Base-by-base conservation (phyloP, 2,797 vertebrate genomes). In the Megaceryle alcyon region DNA sequence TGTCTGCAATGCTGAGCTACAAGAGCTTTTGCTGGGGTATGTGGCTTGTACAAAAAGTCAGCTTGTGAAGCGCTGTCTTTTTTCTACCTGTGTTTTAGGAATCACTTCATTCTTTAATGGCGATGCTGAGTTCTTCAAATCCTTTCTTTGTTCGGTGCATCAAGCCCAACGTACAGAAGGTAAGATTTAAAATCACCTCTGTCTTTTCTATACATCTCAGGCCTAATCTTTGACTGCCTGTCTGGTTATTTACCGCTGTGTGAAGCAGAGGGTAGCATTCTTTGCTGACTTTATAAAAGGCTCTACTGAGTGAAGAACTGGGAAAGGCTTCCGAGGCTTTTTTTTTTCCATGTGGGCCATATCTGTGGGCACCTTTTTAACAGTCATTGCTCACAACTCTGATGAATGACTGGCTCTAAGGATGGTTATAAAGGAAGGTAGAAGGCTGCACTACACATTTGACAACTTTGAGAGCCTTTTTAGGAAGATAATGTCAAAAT, bases 101-200 rank as follows among this genome's bases (percentile, higher is more conserved):
- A 93, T 99, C 99, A 0, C 97, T 99, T 84, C 99, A 99, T 97
- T 99, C 99, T 39, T 98, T 99, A 96, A 99, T 99, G 99, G 98
- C 99, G 1, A 99, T 97, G 0, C 98, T 99, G 77, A 99, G 99
- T 97, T 98, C 98, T 22, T 99, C 99, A 44, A 99, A 99, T 91
- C 99, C 99, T 0, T 99, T 98, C 96, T 99, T 99, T 72, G 98
- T 99, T 39, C 98, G 99, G 33, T 99, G 99, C 97, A 99, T 99
- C 98, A 99, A 99, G 97, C 99, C 99, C 63, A 99, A 99, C 11
- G 97, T 97, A 75, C 98, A 99, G 95, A 99, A 99, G 99, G 99
- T 99, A 98, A 98, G 98, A 77, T 53, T 84, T 79, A 86, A 76
- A 57, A 70, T n/a, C 6, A 2, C 8, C 0, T 70, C 65, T 4